Conservation (phyloP, 1,140 invertebrate genomes). For the Drosophila orosa region DNA sequence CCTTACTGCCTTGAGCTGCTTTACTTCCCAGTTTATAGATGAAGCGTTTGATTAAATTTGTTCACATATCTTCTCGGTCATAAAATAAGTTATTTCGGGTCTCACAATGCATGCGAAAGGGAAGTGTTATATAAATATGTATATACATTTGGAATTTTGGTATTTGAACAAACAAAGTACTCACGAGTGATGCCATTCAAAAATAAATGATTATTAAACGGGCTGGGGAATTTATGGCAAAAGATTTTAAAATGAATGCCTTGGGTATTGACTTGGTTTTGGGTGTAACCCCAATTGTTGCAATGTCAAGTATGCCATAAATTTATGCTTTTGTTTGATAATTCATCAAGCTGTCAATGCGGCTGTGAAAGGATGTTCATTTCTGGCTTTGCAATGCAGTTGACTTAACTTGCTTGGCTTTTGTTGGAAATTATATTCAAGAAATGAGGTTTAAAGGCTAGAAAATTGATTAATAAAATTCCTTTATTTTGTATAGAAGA, state of each 20-base stretch:
- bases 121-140: not conserved
- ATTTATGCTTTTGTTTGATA: constrained; percentile 6
- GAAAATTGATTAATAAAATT: not conserved
- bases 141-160: not conserved
- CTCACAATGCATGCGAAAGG: not conserved
- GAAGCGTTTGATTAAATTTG: constrained; percentile 18
- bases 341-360: constrained; percentile 1
- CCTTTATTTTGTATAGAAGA: not conserved
- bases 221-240: not conserved
- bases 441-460: not conserved
- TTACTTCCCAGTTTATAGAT: constrained; percentile 15
- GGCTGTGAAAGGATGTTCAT: not conserved
- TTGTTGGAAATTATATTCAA: not conserved
- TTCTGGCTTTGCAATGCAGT: not conserved
- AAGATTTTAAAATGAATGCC: constrained; percentile 2
- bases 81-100: constrained; percentile 13
- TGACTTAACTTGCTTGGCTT: not conserved
- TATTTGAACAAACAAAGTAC: not conserved
- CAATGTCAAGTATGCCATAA: constrained; percentile 2
- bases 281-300: not conserved
- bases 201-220: constrained; percentile 11
- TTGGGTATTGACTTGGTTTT: constrained; percentile 1
- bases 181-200: not conserved
- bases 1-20: constrained; percentile 11
- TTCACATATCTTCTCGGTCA: constrained; percentile 10